Conservation (phyloP, 2,797 vertebrate species). For the Crenichthys baileyi region DNA sequence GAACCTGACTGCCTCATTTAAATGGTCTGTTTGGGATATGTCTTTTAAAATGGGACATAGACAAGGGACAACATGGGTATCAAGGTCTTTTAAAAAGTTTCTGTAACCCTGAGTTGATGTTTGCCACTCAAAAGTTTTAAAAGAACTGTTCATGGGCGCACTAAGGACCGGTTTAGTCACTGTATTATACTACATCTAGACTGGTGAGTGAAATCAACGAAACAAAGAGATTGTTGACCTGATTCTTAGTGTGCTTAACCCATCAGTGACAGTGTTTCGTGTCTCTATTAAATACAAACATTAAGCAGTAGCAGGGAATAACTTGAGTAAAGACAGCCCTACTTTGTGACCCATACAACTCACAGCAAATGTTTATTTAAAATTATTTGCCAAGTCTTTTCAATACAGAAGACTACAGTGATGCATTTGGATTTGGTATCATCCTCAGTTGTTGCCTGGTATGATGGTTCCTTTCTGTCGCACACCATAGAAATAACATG, state of each 20-base stretch:
- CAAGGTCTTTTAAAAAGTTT: no score
- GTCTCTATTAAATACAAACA: not conserved
- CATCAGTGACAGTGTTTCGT: not conserved
- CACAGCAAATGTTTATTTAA: not conserved
- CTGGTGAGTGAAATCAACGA: not conserved
- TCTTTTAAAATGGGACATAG: not conserved
- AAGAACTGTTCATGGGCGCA: not conserved
- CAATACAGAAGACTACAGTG: not conserved
- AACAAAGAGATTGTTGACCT: not conserved
- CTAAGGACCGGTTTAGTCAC: not conserved
- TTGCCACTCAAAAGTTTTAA: not conserved
- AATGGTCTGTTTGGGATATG: conserved; percentile 3
- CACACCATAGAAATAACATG: conserved; percentile 21
- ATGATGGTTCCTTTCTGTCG: not conserved
- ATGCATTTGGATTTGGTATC: not conserved
- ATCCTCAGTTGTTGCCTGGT: not conserved
- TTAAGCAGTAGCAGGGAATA: not conserved
- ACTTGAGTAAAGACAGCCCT: not conserved
- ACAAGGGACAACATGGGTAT: no score
- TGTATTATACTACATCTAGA: not conserved
- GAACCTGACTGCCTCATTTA: conserved; percentile 33
- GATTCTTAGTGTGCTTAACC: no score
- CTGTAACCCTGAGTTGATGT: not conserved
- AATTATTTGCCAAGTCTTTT: not conserved
- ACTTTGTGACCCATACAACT: not conserved